These are phyloP conservation scores for Trachelus tabidus DNA, from an alignment of 2,888 invertebrate genomes.

Conservation along the genomic window DNA sequence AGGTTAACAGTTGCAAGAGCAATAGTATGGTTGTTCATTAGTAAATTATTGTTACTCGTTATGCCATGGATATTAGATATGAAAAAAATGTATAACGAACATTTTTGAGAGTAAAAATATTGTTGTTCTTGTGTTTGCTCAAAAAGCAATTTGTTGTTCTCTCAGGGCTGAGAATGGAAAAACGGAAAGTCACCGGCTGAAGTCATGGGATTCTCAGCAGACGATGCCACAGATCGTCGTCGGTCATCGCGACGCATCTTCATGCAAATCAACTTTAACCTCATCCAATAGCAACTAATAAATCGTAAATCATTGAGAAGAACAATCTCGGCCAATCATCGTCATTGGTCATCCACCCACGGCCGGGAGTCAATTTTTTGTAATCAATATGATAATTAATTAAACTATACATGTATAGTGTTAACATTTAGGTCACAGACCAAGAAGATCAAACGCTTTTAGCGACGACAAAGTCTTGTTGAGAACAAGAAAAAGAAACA, in stretches of 20 bases:
- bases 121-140: no score
- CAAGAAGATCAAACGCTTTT: not conserved
- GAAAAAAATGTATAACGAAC: no score
- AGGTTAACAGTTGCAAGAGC: no score
- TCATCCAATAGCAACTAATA: no score
- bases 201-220: conserved; percentile 11
- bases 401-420: not conserved
- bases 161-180: conserved; percentile 41
- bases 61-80: no score
- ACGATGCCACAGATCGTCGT: conserved; percentile 1
- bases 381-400: not conserved
- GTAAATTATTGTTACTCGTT: no score
- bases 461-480: not conserved
- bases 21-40: no score
- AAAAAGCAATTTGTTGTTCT: no score
- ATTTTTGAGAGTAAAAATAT: no score
- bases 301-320: not conserved
- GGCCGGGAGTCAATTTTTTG: not conserved
- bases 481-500: not conserved
- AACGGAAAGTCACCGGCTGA: conserved; percentile 19
- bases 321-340: not conserved
- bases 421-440: not conserved
- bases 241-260: not conserved
- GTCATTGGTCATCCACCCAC: not conserved
- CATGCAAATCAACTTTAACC: no score